phyloP scores from a whole-genome alignment of 2,113 vertebrate species.

The Odontesthes bonariensis region DNA sequence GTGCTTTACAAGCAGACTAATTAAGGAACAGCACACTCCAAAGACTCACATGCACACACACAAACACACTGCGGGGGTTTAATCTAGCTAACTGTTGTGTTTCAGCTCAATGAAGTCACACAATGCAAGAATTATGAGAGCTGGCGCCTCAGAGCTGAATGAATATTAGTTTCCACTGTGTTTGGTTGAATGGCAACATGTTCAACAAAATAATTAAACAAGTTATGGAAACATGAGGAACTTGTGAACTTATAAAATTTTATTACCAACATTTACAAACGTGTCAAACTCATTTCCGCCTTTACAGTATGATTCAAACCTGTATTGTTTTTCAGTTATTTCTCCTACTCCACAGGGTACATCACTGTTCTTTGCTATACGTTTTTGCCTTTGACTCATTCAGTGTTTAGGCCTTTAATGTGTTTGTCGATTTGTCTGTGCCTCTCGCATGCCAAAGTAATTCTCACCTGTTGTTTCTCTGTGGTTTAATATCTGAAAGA shows the following conservation, averaged over 20 bases:
- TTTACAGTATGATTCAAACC: no score
- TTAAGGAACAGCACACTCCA: conserved; percentile 60
- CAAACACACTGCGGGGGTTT: conserved; percentile 35
- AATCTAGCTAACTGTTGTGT: conserved; percentile 11
- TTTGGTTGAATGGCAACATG: background rate
- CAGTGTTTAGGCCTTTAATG: background rate
- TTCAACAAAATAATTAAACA: conserved; percentile 7
- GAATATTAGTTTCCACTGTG: conserved; percentile 27
- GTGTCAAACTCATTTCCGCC: no score
- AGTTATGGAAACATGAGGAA: conserved; percentile 15
- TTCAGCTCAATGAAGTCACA: conserved; percentile 25
- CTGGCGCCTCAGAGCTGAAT: conserved; percentile 8
- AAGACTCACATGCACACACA: conserved; percentile 31
- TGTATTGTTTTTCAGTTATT: no score
- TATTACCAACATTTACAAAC: no score
- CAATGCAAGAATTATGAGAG: conserved; percentile 25
- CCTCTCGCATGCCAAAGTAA: background rate
- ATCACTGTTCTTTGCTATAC: no score
- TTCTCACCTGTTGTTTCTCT: conserved; percentile 6
- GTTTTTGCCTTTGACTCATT: no score
- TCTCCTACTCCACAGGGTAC: no score
- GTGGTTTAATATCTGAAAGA: conserved; percentile 5
- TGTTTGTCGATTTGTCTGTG: background rate
- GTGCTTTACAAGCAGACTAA: conserved; percentile 58
- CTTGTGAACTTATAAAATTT: no score